Conservation (phyloP, 1,140 invertebrate genomes). For the Scylla paramamosain region DNA sequence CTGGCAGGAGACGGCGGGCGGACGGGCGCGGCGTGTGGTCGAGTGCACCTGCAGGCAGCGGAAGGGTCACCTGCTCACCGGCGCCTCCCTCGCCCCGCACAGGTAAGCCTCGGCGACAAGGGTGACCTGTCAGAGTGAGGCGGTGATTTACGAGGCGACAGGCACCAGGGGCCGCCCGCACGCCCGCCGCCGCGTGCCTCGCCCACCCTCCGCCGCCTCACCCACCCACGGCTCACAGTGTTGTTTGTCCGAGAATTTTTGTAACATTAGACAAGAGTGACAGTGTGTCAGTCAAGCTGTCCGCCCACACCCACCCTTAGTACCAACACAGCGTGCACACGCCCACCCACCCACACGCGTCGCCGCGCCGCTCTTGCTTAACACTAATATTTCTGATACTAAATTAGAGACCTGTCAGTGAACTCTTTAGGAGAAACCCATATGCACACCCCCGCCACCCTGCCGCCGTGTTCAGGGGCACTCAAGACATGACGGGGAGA, state of each 20-base stretch:
- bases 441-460: not conserved
- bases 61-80: not conserved
- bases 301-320: not conserved
- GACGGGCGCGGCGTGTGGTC: not conserved
- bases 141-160: not conserved
- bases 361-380: not conserved
- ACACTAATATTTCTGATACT: not conserved
- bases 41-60: conserved; percentile 5
- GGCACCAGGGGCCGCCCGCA: not conserved
- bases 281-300: not conserved
- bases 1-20: not conserved
- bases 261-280: not conserved
- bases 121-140: not conserved
- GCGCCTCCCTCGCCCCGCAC: not conserved
- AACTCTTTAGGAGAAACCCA: not conserved
- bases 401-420: not conserved
- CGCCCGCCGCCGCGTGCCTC: not conserved
- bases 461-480: no score
- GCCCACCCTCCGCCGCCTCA: not conserved
- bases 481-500: not conserved
- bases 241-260: not conserved
- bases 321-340: not conserved
- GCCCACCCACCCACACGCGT: not conserved
- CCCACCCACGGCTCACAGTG: not conserved
- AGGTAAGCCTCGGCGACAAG: not conserved